These are phyloP conservation scores for Chromis chromis DNA, from an alignment of 2,797 vertebrate genomes.

Conservation along the genomic window DNA sequence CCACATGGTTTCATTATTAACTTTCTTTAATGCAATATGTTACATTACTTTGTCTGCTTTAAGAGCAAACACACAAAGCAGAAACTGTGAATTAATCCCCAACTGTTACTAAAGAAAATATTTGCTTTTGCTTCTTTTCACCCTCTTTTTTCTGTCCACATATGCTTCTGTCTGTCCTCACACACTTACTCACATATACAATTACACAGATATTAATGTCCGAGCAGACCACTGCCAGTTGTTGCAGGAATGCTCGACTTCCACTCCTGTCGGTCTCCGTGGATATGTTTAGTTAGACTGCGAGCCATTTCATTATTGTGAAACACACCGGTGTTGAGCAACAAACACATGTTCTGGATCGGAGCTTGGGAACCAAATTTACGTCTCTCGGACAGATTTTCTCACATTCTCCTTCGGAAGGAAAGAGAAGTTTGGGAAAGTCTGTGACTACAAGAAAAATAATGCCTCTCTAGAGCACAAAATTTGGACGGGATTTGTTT, in stretches of 20 bases:
- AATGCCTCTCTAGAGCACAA: neutral
- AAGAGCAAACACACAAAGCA: conserved; percentile 27
- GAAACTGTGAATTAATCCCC: neutral
- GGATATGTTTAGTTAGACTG: conserved; percentile 72
- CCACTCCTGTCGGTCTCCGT: conserved; percentile 23
- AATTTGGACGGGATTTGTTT: neutral
- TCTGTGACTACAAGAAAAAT: conserved; percentile 1
- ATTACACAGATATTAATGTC: conserved; percentile 19
- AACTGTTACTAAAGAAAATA: conserved; percentile 34
- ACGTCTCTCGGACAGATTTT: conserved; percentile 51
- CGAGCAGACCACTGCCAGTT: conserved; percentile 33
- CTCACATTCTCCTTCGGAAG: conserved; percentile 53
- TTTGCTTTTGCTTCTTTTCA: conserved; percentile 31
- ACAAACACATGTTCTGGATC: conserved; percentile 77
- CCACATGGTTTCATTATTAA: conserved; percentile 38
- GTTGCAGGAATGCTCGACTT: conserved; percentile 43
- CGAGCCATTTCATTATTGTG: conserved; percentile 73
- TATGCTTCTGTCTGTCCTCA: conserved; percentile 2
- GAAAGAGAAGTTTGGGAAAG: conserved; percentile 28
- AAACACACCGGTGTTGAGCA: conserved; percentile 74
- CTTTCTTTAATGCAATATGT: conserved; percentile 20
- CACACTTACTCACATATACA: neutral
- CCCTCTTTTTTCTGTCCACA: conserved; percentile 8
- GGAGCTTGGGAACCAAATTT: conserved; percentile 62
- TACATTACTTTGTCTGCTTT: conserved; percentile 18